Evolutionary conservation across 2,888 invertebrate species (phyloP).

Genomic region (Lapara coniferarum): DNA sequence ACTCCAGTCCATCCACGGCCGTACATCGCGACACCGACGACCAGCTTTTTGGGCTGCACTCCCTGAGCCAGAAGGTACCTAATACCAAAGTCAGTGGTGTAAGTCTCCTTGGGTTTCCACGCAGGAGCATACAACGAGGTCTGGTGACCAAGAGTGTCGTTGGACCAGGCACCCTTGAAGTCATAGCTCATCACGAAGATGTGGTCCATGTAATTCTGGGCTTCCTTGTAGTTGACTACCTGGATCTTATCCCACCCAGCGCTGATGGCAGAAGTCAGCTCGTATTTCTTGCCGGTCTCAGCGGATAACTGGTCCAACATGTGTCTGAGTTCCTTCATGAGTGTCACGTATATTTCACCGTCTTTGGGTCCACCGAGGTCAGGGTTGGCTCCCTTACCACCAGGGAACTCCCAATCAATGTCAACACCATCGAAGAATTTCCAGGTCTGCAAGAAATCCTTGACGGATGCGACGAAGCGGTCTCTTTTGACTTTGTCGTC

Average conservation of each 20-base stretch:
- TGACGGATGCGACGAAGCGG: constrained; percentile 74
- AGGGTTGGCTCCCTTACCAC: constrained; percentile 78
- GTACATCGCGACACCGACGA: constrained; percentile 79
- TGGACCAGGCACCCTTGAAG: constrained; percentile 80
- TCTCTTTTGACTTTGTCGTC: constrained; percentile 68
- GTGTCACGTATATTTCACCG: constrained; percentile 66
- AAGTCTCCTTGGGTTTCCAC: constrained; percentile 75
- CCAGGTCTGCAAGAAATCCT: constrained; percentile 77
- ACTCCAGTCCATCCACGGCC: constrained; percentile 80
- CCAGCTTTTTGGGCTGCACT: constrained; percentile 73
- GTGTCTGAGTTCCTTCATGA: constrained; percentile 75
- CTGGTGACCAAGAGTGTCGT: constrained; percentile 75
- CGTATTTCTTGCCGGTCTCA: constrained; percentile 74
- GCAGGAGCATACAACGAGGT: constrained; percentile 71
- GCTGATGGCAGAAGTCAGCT: constrained; percentile 78
- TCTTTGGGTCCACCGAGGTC: constrained; percentile 73
- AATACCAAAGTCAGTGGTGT: constrained; percentile 78
- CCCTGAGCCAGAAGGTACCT: constrained; percentile 75
- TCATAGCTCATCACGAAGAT: constrained; percentile 80
- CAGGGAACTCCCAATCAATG: constrained; percentile 81
- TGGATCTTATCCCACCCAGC: constrained; percentile 81
- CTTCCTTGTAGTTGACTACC: constrained; percentile 74
- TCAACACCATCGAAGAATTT: constrained; percentile 80
- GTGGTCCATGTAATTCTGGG: constrained; percentile 79
- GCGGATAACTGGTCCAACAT: constrained; percentile 73